These are phyloP conservation scores for Mesaphorura yosii DNA, from an alignment of 1,140 invertebrate species.

Conservation along the genomic window DNA sequence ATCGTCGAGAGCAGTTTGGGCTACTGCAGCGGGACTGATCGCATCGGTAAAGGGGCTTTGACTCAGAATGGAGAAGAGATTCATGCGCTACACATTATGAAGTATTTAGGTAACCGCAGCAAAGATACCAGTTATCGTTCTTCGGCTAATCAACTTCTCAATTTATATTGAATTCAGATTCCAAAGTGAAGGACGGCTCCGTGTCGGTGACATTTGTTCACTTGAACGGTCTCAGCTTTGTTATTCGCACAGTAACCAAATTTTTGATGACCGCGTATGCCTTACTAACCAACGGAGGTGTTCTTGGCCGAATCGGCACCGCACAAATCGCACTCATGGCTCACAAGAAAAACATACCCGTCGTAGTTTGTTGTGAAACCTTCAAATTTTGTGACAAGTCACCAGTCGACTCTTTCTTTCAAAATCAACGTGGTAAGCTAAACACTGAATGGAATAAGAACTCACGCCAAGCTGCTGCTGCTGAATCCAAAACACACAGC, in stretches of 20 bases:
- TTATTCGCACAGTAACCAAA: constrained; percentile 48
- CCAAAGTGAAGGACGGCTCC: not conserved
- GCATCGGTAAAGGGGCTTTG: too few species aligned
- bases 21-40: not conserved
- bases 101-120: too few species aligned
- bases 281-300: constrained; percentile 75
- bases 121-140: too few species aligned
- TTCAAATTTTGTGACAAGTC: constrained; percentile 86
- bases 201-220: constrained; percentile 7
- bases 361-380: constrained; percentile 86
- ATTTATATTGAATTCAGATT: not conserved
- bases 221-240: constrained; percentile 19
- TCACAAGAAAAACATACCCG: constrained; percentile 69
- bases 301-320: constrained; percentile 74
- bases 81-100: too few species aligned
- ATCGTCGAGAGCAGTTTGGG: constrained; percentile 7
- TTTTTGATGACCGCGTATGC: constrained; percentile 78
- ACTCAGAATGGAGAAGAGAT: too few species aligned
- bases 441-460: constrained; percentile 15
- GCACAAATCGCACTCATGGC: constrained; percentile 75
- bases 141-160: too few species aligned
- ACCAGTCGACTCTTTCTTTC: constrained; percentile 83
- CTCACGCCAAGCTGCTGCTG: too few species aligned
- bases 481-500: too few species aligned
- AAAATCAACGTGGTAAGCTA: constrained; percentile 49